Conservation (phyloP, 2,113 vertebrate genomes). For the Leiothrix lutea region DNA sequence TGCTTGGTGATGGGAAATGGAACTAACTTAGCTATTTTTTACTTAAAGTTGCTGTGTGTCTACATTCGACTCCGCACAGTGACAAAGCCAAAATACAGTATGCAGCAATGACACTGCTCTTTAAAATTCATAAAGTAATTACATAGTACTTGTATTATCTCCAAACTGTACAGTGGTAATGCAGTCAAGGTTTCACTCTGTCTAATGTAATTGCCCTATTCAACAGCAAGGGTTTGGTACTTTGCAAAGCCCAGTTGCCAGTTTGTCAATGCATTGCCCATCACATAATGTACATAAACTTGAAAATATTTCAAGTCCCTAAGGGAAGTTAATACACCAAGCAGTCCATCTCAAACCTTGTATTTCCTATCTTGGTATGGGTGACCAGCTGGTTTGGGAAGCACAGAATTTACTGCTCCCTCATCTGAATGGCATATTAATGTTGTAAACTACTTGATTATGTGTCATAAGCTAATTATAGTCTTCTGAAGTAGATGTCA, state of each 20-base stretch:
- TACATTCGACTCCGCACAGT: not conserved
- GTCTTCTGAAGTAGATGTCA: not conserved
- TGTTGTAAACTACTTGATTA: not conserved
- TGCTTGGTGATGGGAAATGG: not conserved
- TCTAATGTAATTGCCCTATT: not conserved
- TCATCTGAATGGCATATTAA: not conserved
- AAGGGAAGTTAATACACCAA: not conserved
- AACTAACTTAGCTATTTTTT: not conserved
- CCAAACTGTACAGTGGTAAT: not conserved
- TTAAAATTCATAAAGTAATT: not conserved
- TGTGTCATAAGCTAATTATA: not conserved
- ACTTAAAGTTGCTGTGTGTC: not conserved
- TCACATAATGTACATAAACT: not conserved
- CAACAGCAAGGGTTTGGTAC: not conserved
- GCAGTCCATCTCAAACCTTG: not conserved
- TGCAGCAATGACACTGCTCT: not conserved
- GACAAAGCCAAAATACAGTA: not conserved
- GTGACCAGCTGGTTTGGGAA: not conserved
- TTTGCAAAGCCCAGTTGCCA: not conserved
- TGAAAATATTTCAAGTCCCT: not conserved
- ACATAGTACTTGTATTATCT: fast-evolving
- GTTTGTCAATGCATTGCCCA: not conserved
- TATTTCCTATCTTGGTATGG: not conserved
- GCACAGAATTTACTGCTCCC: not conserved
- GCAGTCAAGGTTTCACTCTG: not conserved